These are phyloP conservation scores for Pseudomyrmex concolor DNA, from an alignment of 1,140 invertebrate genomes.

Conservation along the genomic window DNA sequence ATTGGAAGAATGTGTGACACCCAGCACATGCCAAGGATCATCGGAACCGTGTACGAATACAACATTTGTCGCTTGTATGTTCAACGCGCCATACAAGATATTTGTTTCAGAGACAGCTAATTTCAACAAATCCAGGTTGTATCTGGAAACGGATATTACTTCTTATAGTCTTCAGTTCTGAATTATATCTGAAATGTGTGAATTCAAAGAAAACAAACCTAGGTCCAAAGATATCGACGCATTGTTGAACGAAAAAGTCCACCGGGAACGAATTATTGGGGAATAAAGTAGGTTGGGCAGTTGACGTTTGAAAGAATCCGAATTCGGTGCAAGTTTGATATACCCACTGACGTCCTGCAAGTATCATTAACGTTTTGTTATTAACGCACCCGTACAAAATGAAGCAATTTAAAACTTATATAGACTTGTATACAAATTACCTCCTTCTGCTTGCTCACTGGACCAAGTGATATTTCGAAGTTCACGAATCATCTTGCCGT, in stretches of 20 bases:
- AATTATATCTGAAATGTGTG: background rate
- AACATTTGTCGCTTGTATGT: slow-evolving; percentile 90
- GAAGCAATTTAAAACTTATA: slow-evolving; percentile 16
- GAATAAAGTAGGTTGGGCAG: slow-evolving; percentile 90
- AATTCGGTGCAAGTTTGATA: slow-evolving; percentile 98
- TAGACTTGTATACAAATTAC: slow-evolving; percentile 77
- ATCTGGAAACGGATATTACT: slow-evolving; percentile 81
- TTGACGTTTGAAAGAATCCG: slow-evolving; percentile 96
- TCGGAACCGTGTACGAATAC: slow-evolving; percentile 96
- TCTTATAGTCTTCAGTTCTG: background rate
- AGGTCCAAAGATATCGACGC: slow-evolving; percentile 92
- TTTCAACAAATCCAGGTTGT: slow-evolving; percentile 87
- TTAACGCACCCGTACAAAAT: background rate
- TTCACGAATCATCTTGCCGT: slow-evolving; percentile 91
- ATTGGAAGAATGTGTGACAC: slow-evolving; percentile 87
- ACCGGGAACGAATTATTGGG: slow-evolving; percentile 90
- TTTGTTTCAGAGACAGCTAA: slow-evolving; percentile 90
- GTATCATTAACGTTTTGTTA: background rate
- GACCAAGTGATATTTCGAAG: slow-evolving; percentile 90
- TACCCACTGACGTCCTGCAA: slow-evolving; percentile 92
- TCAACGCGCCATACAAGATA: slow-evolving; percentile 91
- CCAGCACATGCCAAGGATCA: slow-evolving; percentile 97
- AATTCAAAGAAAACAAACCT: slow-evolving; percentile 70
- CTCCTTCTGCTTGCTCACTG: slow-evolving; percentile 87
- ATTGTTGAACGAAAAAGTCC: slow-evolving; percentile 93